Evolutionary conservation across 92 coral and sea anemone genomes (phyloP).

Genomic region (Palythoa grandis): DNA sequence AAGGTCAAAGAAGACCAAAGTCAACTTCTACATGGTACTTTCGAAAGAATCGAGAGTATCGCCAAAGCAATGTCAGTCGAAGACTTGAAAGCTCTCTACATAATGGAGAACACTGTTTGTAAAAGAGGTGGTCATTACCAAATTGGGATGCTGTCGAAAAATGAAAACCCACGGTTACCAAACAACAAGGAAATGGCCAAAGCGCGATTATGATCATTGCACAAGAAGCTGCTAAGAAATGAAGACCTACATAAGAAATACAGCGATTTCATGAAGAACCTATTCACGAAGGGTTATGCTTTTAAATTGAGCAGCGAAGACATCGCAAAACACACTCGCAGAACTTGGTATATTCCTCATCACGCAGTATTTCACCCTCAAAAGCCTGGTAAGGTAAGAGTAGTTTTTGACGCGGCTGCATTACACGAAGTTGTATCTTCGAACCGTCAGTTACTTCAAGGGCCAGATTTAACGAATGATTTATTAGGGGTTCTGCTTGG

Average conservation of each 20-base stretch:
- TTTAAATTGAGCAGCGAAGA: slow-evolving; percentile 1
- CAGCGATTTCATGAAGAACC: slow-evolving; percentile 20
- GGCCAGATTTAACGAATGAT: slow-evolving; percentile 47
- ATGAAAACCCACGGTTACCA: slow-evolving; percentile 40
- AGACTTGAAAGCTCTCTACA: slow-evolving; percentile 30
- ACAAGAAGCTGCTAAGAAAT: slow-evolving; percentile 25
- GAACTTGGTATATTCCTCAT: too few relatives aligned
- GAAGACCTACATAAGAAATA: slow-evolving; percentile 34
- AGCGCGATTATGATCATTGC: slow-evolving; percentile 35
- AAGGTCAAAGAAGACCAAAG: slow-evolving; percentile 44
- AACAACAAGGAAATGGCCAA: slow-evolving; percentile 43
- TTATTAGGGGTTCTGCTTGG: slow-evolving; percentile 51
- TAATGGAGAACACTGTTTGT: slow-evolving; percentile 34
- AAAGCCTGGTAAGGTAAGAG: too few relatives aligned
- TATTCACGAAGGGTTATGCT: slow-evolving; percentile 32
- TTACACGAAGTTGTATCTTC: slow-evolving; percentile 12
- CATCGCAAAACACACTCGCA: slow-evolving; percentile 26
- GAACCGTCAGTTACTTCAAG: slow-evolving; percentile 42
- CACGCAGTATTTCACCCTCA: too few relatives aligned
- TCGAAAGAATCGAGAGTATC: slow-evolving; percentile 34
- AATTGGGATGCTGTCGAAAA: slow-evolving; percentile 54
- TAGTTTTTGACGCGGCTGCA: slow-evolving; percentile 48
- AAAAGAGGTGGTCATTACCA: slow-evolving; percentile 44
- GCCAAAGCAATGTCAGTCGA: slow-evolving; percentile 46
- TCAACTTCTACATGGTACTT: slow-evolving; percentile 43